Evolutionary conservation across 2,888 invertebrate genomes (phyloP).

Genomic region (Coronaproctus castanopsis): DNA sequence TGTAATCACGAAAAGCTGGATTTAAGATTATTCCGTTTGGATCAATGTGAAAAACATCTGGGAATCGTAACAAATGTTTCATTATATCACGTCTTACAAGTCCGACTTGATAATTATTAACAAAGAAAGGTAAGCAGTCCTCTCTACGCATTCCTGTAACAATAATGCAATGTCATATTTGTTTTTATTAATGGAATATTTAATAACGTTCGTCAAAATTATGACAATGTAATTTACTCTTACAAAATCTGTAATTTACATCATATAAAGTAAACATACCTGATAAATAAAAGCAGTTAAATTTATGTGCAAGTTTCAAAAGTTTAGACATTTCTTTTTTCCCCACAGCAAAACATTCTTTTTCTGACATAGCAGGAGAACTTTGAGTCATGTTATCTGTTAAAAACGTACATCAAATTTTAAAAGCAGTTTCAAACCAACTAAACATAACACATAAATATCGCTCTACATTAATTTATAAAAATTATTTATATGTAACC

Average conservation of each 20-base stretch:
- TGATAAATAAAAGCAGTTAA: slow-evolving; percentile 73
- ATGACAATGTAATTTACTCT: no score
- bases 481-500: no score
- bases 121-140: slow-evolving; percentile 67
- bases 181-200: background rate
- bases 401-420: no score
- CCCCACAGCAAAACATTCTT: background rate
- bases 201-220: background rate
- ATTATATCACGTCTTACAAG: slow-evolving; percentile 65
- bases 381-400: background rate
- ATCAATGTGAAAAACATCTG: slow-evolving; percentile 56
- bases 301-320: slow-evolving; percentile 62
- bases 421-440: no score
- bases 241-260: no score
- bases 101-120: slow-evolving; percentile 76
- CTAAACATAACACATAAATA: no score
- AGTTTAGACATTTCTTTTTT: slow-evolving; percentile 36
- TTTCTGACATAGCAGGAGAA: background rate
- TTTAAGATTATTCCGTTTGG: slow-evolving; percentile 59
- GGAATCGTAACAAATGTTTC: slow-evolving; percentile 56
- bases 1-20: slow-evolving; percentile 68
- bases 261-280: slow-evolving; percentile 44
- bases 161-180: no score
- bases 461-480: no score
- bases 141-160: slow-evolving; percentile 49